These are phyloP conservation scores for Cydia fagiglandana DNA, from an alignment of 1,140 invertebrate genomes.

Conservation along the genomic window DNA sequence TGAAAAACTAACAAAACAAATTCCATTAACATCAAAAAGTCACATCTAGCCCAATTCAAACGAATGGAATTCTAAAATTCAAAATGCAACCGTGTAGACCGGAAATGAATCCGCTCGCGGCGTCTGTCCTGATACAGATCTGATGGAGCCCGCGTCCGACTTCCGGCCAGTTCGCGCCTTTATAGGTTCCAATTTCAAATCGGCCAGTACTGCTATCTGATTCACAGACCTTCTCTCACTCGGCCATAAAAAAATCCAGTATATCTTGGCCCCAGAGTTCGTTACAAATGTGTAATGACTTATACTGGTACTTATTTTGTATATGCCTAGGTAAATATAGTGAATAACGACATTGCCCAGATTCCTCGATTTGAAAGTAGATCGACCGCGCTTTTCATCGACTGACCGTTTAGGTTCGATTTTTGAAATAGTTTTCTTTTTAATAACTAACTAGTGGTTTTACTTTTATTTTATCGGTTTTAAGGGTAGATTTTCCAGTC, in stretches of 20 bases:
- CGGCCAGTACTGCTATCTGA: conserved; percentile 31
- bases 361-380: conserved; percentile 24
- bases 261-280: background rate
- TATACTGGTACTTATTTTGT: background rate
- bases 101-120: conserved; percentile 74
- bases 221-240: conserved; percentile 34
- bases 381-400: conserved; percentile 24
- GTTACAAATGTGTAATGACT: background rate
- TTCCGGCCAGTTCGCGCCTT: conserved; percentile 70
- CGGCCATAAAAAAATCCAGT: background rate
- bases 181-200: conserved; percentile 74
- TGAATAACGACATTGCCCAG: background rate
- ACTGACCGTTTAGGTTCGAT: background rate
- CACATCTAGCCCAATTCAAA: conserved; percentile 49
- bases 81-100: conserved; percentile 66
- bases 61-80: conserved; percentile 65
- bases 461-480: background rate
- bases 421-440: conserved; percentile 23
- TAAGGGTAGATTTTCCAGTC: no score
- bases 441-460: conserved; percentile 11
- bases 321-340: background rate
- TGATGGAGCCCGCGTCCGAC: conserved; percentile 65
- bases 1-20: conserved; percentile 35
- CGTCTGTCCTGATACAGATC: conserved; percentile 70
- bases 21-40: conserved; percentile 35